Evolutionary conservation across 2,113 vertebrate species (phyloP), one percentile per base, ranked within the genome.

Genomic region (Chaetorhynchus papuensis): DNA sequence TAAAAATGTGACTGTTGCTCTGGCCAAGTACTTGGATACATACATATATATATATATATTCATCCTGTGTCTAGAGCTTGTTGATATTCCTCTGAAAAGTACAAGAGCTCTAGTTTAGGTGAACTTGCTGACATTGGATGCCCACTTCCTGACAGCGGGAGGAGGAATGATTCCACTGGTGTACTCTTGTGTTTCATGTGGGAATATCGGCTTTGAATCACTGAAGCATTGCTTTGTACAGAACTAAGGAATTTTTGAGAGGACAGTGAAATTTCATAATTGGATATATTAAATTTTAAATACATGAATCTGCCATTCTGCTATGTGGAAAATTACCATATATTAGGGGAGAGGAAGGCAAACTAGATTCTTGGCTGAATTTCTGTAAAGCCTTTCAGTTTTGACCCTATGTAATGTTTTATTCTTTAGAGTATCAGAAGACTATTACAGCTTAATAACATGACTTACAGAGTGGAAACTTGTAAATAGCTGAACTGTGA

Each of bases 401-500:
- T 91, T 91, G 85, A 88, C 65, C 15, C 28, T 57, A 6, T 74
- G 39, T 91, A 69, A 74, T 50, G 15, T 50, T 85, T 95, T 75
- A 72, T 90, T 91, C 42, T 87, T 87, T 66, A 33, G 60, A 74
- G 20, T 64, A 68, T 37, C 10, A 78, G 41, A 90, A 60, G 31
- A 30, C 71, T 74, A 31, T 92, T 92, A 81, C 71, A 86, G 44
- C 44, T 81, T 75, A 88, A 45, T 83, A 83, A 47, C 22, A n/a
- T 66, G 71, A 59, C 33, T 80, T 88, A 65, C 9, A 82, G 7
- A 22, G 52, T 31, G 41, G 89, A 82, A 89, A 78, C 57, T 83
- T 89, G 61, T 96, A 81, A 93, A 83, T 64, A 90, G 79, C 44
- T 75, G 83, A 49, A 81, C 66, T 92, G 79, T 84, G 68, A 68